A percentile compares a stretch with the other conserved stretches of the same genome.
Evolutionary conservation across 2,797 vertebrate species (phyloP).

Genomic region (Crypturellus tataupa): DNA sequence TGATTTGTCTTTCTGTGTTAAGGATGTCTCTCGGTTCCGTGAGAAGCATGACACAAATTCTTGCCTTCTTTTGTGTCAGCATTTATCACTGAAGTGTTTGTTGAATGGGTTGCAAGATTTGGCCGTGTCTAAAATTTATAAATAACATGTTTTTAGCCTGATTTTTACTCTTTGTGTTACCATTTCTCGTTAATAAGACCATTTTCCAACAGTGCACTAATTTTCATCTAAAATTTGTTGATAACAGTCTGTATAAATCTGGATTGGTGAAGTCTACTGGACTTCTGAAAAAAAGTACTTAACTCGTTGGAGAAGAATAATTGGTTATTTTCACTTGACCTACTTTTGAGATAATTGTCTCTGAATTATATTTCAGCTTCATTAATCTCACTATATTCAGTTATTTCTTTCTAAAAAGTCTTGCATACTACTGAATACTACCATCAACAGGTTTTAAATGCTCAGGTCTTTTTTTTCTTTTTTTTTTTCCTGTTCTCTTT

Average conservation of each 20-base stretch:
- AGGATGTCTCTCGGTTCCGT: neutral
- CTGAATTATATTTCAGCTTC: neutral
- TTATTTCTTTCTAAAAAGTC: neutral
- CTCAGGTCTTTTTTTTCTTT: neutral
- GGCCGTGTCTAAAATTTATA: neutral
- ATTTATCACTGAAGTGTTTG: neutral
- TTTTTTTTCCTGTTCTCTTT: neutral
- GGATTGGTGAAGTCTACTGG: neutral
- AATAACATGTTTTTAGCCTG: neutral
- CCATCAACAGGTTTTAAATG: neutral
- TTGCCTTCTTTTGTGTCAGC: neutral
- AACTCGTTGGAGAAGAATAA: neutral
- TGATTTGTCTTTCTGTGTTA: neutral
- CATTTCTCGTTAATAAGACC: neutral
- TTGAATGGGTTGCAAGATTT: neutral
- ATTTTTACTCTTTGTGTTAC: neutral
- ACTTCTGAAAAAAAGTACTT: no score
- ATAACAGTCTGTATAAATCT: neutral
- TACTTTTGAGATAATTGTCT: neutral
- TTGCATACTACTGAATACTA: neutral
- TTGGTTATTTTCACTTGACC: neutral
- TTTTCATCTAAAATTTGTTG: neutral
- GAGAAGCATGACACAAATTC: neutral
- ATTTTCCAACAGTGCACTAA: neutral
- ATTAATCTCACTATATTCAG: neutral